phyloP scores from a whole-genome alignment of 1,140 invertebrate genomes.

The Dufourea novaeangliae region DNA sequence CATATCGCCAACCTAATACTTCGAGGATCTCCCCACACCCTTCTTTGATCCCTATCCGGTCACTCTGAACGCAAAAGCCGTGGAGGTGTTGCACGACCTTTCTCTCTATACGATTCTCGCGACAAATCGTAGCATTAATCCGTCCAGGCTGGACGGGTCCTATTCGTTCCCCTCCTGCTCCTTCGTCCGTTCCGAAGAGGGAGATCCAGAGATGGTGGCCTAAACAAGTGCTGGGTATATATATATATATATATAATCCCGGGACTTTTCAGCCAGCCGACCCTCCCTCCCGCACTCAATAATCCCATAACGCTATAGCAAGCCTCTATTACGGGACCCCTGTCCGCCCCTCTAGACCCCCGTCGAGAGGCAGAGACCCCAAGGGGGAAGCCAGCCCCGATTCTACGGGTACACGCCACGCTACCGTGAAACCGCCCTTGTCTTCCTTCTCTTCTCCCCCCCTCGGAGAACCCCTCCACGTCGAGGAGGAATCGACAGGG shows the following conservation, averaged over 20 bases:
- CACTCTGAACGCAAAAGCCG: too few species aligned
- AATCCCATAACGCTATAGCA: conserved; percentile 71
- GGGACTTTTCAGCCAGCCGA: conserved; percentile 73
- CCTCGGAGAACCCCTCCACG: too few species aligned
- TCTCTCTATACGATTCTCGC: too few species aligned
- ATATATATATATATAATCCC: conserved; percentile 55
- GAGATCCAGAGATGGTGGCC: conserved; percentile 44
- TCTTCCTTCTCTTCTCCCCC: conserved; percentile 41
- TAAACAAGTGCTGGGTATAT: neutral
- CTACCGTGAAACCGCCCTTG: conserved; percentile 63
- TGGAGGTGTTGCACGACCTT: neutral
- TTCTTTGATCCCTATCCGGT: too few species aligned
- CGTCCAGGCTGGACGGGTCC: conserved; percentile 21
- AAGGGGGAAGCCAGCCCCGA: conserved; percentile 45
- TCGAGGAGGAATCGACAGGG: conserved; percentile 71
- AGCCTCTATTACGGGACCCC: conserved; percentile 70
- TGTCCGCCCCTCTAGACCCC: conserved; percentile 27
- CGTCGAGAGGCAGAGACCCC: conserved; percentile 35
- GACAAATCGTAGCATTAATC: conserved; percentile 48
- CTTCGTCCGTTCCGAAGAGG: conserved; percentile 68
- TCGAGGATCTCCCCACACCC: too few species aligned
- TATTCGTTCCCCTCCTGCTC: conserved; percentile 54
- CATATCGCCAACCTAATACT: too few species aligned
- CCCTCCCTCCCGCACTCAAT: conserved; percentile 71
- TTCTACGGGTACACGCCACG: conserved; percentile 35